Evolutionary conservation across 2,113 vertebrate species (phyloP).

Genomic region (Poicephalus meyeri): DNA sequence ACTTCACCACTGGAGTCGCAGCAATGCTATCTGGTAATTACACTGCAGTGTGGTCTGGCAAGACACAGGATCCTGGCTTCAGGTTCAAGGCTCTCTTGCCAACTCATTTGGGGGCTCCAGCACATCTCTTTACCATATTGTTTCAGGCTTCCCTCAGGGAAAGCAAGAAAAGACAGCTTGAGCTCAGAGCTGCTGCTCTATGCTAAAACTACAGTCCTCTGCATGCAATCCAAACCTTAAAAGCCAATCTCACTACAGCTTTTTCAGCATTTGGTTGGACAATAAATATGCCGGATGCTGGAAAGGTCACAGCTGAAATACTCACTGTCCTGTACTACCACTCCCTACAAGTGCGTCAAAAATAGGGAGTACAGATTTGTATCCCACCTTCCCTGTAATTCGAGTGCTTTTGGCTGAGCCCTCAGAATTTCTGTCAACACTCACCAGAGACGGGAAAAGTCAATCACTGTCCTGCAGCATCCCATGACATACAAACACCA

Average conservation of each 20-base stretch:
- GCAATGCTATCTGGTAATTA: not conserved
- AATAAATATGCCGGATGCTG: not conserved
- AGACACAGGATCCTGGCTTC: not conserved
- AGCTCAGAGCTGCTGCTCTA: not conserved
- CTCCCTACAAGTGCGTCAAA: not conserved
- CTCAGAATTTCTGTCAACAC: not conserved
- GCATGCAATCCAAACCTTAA: fast-evolving
- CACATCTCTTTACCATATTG: not conserved
- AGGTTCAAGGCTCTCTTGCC: not conserved
- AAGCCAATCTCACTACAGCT: not conserved
- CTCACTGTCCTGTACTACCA: not conserved
- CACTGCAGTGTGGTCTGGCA: not conserved
- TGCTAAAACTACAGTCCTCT: not conserved
- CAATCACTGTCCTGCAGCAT: not conserved
- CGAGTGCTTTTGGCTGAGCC: not conserved
- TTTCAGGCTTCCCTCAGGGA: not conserved
- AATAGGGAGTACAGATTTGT: not conserved
- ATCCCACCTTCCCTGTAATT: not conserved
- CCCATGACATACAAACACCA: not conserved
- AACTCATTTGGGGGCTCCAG: not conserved
- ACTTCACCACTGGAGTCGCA: fast-evolving
- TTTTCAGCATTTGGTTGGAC: not conserved
- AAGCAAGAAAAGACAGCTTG: not conserved
- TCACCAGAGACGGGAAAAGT: not conserved
- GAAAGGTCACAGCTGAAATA: not conserved